phyloP scores from a whole-genome alignment of 2,888 invertebrate species.

The Hemistola chrysoprasaria region DNA sequence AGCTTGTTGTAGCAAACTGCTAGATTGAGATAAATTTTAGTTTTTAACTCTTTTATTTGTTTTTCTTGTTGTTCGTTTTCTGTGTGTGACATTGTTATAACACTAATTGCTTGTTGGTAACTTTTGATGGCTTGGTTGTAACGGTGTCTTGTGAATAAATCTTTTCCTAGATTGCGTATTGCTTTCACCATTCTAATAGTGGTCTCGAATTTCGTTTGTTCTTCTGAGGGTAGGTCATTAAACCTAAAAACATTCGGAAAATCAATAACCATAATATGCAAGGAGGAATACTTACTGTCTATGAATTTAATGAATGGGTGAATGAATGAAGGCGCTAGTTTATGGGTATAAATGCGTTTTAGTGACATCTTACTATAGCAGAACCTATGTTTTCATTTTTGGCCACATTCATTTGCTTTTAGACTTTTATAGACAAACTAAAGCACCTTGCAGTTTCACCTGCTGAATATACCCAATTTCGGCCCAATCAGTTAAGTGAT shows the following conservation, averaged over 20 bases:
- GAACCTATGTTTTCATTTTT: too few species aligned
- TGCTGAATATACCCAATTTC: too few species aligned
- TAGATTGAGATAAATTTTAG: constrained; percentile 57
- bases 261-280: too few species aligned
- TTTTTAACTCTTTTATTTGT: constrained; percentile 50
- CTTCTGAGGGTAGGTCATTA: constrained; percentile 57
- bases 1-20: constrained; percentile 66
- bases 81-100: constrained; percentile 51
- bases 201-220: constrained; percentile 59
- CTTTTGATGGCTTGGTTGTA: constrained; percentile 50
- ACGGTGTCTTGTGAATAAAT: constrained; percentile 45
- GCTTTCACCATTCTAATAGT: constrained; percentile 57
- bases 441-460: too few species aligned
- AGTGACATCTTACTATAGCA: too few species aligned
- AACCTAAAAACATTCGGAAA: constrained; percentile 47
- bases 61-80: constrained; percentile 40
- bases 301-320: too few species aligned
- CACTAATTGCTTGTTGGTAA: constrained; percentile 59
- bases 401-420: too few species aligned
- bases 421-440: too few species aligned
- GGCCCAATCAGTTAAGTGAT: too few species aligned
- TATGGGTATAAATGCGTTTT: too few species aligned
- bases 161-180: constrained; percentile 54
- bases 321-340: too few species aligned
- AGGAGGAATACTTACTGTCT: too few species aligned